Evolutionary conservation across 2,797 vertebrate genomes (phyloP).

Genomic region (Cephalopachus bancanus): DNA sequence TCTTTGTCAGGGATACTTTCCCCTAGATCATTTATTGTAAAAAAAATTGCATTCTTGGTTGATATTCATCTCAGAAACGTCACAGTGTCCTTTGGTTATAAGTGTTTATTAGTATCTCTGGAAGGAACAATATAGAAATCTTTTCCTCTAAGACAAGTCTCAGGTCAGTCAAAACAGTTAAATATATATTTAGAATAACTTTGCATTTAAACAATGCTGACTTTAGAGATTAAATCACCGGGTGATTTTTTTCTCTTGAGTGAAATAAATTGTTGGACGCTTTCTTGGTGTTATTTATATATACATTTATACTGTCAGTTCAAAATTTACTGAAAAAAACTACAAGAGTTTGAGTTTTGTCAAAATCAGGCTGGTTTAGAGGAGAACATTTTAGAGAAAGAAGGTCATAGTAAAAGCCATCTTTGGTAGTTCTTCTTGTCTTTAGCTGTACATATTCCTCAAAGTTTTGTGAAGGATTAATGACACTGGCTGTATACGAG

Average conservation of each 20-base stretch:
- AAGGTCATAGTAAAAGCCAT: neutral
- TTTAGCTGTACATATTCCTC: neutral
- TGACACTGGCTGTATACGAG: neutral
- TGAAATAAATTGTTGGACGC: slow-evolving; percentile 1
- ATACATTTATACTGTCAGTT: slow-evolving; percentile 26
- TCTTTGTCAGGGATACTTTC: neutral
- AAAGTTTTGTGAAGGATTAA: neutral
- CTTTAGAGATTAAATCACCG: slow-evolving; percentile 54
- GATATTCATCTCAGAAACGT: neutral
- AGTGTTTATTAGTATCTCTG: slow-evolving; percentile 51
- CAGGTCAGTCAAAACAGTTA: slow-evolving; percentile 31
- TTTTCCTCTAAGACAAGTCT: slow-evolving; percentile 41
- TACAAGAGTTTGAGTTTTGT: neutral
- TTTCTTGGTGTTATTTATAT: slow-evolving; percentile 56
- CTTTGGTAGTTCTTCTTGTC: neutral
- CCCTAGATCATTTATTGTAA: slow-evolving; percentile 20
- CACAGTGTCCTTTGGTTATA: neutral
- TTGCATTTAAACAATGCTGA: neutral
- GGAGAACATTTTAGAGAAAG: neutral
- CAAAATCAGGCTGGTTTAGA: slow-evolving; percentile 41
- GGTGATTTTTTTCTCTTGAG: neutral
- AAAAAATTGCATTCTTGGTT: slow-evolving; percentile 33
- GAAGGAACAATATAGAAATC: slow-evolving; percentile 13
- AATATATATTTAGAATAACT: slow-evolving; percentile 57
- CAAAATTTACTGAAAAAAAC: neutral